Percentiles rank a stretch among this genome's conserved stretches.
Conservation (phyloP, 2,888 invertebrate species). For the Mycalesis mineus region DNA sequence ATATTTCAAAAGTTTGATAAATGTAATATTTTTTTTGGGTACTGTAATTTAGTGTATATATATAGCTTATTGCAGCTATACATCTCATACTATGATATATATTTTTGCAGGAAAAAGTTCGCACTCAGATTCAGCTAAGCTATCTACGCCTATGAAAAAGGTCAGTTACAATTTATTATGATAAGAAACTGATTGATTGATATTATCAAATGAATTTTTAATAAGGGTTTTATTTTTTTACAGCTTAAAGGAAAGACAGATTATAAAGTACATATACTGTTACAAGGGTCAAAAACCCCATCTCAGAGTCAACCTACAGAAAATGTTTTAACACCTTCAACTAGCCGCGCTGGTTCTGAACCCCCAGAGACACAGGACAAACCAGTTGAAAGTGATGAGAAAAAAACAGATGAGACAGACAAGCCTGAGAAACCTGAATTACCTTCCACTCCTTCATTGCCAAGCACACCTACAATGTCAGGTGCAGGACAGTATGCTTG, state of each 20-base stretch:
- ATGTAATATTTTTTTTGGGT: too few relatives aligned
- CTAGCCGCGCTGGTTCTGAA: constrained; percentile 45
- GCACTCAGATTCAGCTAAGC: constrained; percentile 30
- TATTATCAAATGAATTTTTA: not conserved
- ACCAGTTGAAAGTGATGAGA: constrained; percentile 28
- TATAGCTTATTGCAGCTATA: not conserved
- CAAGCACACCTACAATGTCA: constrained; percentile 45
- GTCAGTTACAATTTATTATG: constrained; percentile 32
- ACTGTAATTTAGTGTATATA: too few relatives aligned
- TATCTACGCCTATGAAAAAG: constrained; percentile 49
- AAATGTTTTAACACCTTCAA: constrained; percentile 42
- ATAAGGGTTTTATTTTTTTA: constrained; percentile 33
- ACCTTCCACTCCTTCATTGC: not conserved
- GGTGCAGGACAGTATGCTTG: constrained; percentile 76
- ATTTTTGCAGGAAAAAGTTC: constrained; percentile 1
- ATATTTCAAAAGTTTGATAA: too few relatives aligned
- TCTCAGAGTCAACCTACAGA: constrained; percentile 38
- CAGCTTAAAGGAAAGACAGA: constrained; percentile 69
- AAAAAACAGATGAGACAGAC: constrained; percentile 31
- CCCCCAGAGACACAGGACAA: constrained; percentile 33
- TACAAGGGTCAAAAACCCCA: constrained; percentile 73
- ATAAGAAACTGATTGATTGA: not conserved
- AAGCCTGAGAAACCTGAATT: constrained; percentile 32
- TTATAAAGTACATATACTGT: constrained; percentile 81
- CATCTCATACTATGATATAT: not conserved